Evolutionary conservation across 2,797 vertebrate genomes (phyloP), one percentile per base, ranked within the genome.

Genomic region (Danio aesculapii): DNA sequence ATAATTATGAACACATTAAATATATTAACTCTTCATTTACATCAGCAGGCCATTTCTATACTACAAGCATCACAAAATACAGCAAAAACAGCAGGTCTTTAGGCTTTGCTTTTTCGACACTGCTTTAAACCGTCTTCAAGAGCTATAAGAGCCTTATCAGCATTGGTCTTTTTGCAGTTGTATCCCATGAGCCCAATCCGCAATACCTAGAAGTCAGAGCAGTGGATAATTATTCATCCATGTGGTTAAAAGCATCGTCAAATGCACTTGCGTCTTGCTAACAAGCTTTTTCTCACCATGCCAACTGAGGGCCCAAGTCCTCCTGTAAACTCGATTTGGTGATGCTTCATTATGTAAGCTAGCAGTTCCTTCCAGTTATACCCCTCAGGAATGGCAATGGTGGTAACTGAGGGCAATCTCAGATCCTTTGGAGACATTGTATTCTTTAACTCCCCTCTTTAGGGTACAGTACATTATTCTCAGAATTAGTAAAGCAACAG

Each of bases 101-200:
- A 99, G 77, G 96, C 91, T 85, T 92, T 95, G 93, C 90, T 94
- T 86, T 88, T 94, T 84, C 86, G 93, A 88, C 97, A 99, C 86
- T 70, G 88, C 88, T 92, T 89, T 0, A 99, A 93, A 61, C 97
- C 96, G 0, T 97, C 96, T 11, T 46, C 89, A 88, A 99, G 91
- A 66, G 97, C 97, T 0, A 46, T 10, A 0, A 94, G 89, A 41
- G 95, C 93, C 30, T 85, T 91, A 79, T 97, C 95, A 86, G 95
- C 97, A 0, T 96, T 99, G 41, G 67, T 43, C 5, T 90, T 90
- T 85, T 95, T 96, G 0, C 97, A 97, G 88, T 99, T 99, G 92
- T 94, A 95, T 86, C 98, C 98, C 96, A 99, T 95, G 87, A 99
- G 90, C 79, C 98, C 98, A 0, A 99, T 94, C 19, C 98, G 94